phyloP scores from a whole-genome alignment of 1,140 invertebrate species.

The Pemphigus obesinymphae region DNA sequence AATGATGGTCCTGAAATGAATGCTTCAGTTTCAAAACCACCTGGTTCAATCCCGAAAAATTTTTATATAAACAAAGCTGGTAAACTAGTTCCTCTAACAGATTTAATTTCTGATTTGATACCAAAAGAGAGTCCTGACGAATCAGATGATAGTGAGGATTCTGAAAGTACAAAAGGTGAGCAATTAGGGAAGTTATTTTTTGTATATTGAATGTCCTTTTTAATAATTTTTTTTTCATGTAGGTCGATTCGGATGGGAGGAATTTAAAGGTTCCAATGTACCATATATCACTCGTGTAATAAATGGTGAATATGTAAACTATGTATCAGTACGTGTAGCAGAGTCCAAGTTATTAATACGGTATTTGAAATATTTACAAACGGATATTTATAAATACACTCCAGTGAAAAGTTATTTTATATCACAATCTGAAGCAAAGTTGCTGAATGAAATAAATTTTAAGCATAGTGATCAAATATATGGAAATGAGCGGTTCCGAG shows the following conservation, averaged over 20 bases:
- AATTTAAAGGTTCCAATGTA: slow-evolving; percentile 70
- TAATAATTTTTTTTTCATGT: no score
- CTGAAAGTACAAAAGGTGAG: no score
- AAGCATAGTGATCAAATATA: slow-evolving; percentile 88
- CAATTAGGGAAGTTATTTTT: no score
- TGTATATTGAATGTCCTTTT: no score
- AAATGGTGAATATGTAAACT: slow-evolving; percentile 68
- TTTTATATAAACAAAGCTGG: no score
- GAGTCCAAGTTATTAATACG: slow-evolving; percentile 81
- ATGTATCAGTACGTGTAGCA: slow-evolving; percentile 85
- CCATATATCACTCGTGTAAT: slow-evolving; percentile 74
- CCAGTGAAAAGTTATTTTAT: slow-evolving; percentile 90
- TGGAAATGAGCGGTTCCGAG: slow-evolving; percentile 81
- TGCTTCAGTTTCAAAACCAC: no score
- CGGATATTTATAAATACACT: slow-evolving; percentile 79
- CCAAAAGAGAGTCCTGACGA: no score
- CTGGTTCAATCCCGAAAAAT: no score
- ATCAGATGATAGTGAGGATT: no score
- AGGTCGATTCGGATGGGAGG: slow-evolving; percentile 85
- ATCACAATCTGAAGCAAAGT: slow-evolving; percentile 79
- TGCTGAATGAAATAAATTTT: slow-evolving; percentile 89
- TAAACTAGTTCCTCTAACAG: no score
- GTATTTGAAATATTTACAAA: slow-evolving; percentile 73
- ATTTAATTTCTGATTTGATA: no score
- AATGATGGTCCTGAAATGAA: no score